These are phyloP conservation scores for Phalacrocorax brasilianus DNA, from an alignment of 2,113 vertebrate species.

Conservation along the genomic window DNA sequence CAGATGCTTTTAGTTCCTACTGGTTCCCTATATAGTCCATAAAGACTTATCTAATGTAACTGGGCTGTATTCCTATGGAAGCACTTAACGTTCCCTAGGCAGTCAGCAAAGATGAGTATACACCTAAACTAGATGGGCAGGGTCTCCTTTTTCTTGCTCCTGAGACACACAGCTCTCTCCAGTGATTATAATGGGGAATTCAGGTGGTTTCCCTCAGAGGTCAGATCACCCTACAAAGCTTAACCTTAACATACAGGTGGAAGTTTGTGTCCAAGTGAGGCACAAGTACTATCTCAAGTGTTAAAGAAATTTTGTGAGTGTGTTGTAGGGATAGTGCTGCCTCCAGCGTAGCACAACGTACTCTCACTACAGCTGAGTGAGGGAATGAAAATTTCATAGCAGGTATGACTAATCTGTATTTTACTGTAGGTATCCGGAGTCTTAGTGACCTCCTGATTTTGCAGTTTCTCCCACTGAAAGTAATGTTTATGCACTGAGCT, in stretches of 20 bases:
- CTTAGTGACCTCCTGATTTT: conserved; percentile 7
- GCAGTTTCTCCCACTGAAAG: background rate
- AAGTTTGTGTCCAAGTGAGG: background rate
- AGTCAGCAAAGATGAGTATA: background rate
- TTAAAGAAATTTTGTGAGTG: background rate
- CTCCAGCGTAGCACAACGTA: background rate
- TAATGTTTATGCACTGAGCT: conserved; percentile 15
- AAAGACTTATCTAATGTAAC: background rate
- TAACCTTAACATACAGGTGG: background rate
- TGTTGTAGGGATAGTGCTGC: background rate
- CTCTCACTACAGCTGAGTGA: background rate
- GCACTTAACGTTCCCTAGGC: accelerated
- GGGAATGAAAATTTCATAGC: background rate
- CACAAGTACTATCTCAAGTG: background rate
- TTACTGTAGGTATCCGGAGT: background rate
- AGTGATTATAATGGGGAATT: background rate
- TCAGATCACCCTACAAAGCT: background rate
- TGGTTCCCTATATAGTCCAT: background rate
- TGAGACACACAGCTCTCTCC: background rate
- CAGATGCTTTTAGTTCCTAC: background rate
- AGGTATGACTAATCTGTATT: background rate
- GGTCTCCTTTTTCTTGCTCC: background rate
- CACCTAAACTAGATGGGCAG: background rate
- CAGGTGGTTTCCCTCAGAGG: background rate
- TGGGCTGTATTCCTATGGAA: background rate